Conservation (phyloP, 2,888 invertebrate genomes). For the Blastobasis adustella region DNA sequence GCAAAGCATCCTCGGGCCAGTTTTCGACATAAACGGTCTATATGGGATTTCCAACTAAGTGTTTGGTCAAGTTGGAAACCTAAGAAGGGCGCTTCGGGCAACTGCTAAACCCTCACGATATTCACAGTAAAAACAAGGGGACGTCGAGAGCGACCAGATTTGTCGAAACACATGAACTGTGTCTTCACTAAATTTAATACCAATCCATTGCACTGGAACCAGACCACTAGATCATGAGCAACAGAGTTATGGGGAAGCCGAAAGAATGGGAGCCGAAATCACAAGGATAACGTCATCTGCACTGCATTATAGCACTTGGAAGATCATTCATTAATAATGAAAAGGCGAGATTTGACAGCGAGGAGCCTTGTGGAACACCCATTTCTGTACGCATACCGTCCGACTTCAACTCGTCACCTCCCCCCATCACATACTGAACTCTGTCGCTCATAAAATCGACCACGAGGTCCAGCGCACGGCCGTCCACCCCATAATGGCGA, state of each 20-base stretch:
- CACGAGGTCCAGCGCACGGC: neutral
- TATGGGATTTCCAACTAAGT: no score
- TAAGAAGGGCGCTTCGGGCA: no score
- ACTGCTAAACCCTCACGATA: no score
- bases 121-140: no score
- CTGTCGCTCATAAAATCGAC: neutral
- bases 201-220: neutral
- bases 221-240: neutral
- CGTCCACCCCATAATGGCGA: constrained; percentile 2
- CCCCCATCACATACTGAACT: neutral
- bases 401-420: neutral
- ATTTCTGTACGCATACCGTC: neutral
- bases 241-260: neutral
- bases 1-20: no score
- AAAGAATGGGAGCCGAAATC: neutral
- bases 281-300: constrained; percentile 4
- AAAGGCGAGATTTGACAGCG: neutral
- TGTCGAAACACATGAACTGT: no score
- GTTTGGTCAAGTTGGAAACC: no score
- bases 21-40: no score
- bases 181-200: no score
- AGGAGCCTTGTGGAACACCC: constrained; percentile 2
- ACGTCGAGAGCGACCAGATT: no score
- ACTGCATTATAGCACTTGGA: constrained; percentile 2
- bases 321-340: constrained; percentile 1